Base-by-base conservation (phyloP, 53 echinoderm and acorn worm genomes). In the Henricia sp. region DNA sequence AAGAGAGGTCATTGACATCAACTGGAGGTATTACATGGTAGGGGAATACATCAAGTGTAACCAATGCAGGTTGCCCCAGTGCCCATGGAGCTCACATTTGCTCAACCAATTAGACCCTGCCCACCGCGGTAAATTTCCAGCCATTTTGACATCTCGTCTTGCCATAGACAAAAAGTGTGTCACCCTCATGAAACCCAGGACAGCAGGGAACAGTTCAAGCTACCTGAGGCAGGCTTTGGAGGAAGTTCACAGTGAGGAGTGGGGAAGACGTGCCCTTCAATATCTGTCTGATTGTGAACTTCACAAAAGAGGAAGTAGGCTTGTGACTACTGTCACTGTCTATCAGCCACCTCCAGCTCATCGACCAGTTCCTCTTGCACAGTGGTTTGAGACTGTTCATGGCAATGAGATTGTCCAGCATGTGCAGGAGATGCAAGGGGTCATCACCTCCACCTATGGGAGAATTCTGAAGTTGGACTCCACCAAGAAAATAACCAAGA, bases 241-340 rank as follows among this genome's bases (percentile, higher is more conserved):
- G 2, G 90, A 89, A 29, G 33, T 86, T 4, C 85, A 85, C 72
- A 80, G 80, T 64, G 90, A 90, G 63, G 90, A 86, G 36, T 86
- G 86, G 86, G 90, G 69, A 20, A 19, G 52, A 28, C 85, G 52
- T 19, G 77, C 85, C 0, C 23, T 83, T 0, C 19, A 83, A 21
- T 83, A 90, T 37, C 28, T 90, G 3, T 50, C 75, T 4, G 90
- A 86, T 6, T 90, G 85, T 55, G 77, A 51, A 57, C 35, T 77
- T 10, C 84, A 84, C 50, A 38, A 39, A 37, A 74, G 21, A 6
- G 53, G 53, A 13, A n/a, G n/a, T n/a, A n/a, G n/a, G n/a, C n/a
- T n/a, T n/a, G n/a, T n/a, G n/a, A 26, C n/a, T 27, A n/a, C 12
- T 9, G 33, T 74, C 13, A 53, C 54, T 25, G n/a, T 29, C 14